Base-by-base conservation (phyloP, 2,888 invertebrate species). In the Plagodis pulveraria region DNA sequence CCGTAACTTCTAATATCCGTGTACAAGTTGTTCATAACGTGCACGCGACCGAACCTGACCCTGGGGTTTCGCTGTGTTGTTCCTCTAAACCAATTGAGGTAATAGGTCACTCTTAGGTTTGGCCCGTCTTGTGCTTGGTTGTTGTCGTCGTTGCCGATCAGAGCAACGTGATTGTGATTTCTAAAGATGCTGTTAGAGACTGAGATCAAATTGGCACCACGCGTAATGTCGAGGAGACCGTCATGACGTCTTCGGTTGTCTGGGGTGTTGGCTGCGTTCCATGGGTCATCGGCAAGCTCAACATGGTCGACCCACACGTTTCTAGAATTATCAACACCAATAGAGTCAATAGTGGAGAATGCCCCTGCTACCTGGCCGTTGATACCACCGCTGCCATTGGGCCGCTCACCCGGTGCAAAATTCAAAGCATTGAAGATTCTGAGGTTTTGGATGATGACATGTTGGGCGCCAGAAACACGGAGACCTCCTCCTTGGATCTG, bases 171-270 rank as follows among this genome's bases (percentile, higher is more conserved):
- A 45, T 62, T 50, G 47, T 64, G 64, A 41, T 67, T 67, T 7
- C 66, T 60, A 52, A 67, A 58, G 44, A 67, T 58, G 50, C 36
- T 64, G 64, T 64, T 60, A 4, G 66, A 67, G 41, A 67, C 50
- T 0, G 64, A 52, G 35, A 67, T 48, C 6, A 12, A 49, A 48
- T 34, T 62, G 22, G 66, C 56, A 5, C 44, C 62, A 22, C n/a
- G 43, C 6, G 32, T 58, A 42, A 67, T 67, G 42, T 58, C 58
- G 40, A 67, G 53, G n/a, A 46, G 52, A 47, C 66, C 63, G 49
- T 66, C 57, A 48, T 66, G 66, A 10, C 66, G 58, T 33, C 66
- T 62, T 35, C 35, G 22, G 35, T 50, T 45, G 2, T 50, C 58
- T 0, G 40, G 12, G 10, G 40, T 40, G 40, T 8, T 40, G 10